Base-by-base conservation (phyloP, 2,888 invertebrate species). In the Oasisia sp. region DNA sequence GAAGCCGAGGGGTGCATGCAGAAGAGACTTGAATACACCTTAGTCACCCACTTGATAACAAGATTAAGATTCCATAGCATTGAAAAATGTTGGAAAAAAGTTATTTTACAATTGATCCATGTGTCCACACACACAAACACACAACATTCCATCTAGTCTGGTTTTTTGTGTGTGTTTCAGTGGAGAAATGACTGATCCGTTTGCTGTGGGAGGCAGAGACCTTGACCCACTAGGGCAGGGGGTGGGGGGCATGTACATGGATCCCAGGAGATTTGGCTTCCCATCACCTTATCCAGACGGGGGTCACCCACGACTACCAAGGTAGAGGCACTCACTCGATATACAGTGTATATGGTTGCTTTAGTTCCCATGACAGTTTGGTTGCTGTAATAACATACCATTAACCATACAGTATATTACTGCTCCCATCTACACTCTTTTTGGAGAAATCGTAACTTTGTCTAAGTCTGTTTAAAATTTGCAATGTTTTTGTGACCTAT, bases 191-290 rank as follows among this genome's bases (percentile, higher is more conserved):
- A 74, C 27, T 7, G 74, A 74, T 74, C 74, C 74, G 27, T 74
- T 74, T 19, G 74, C 74, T 74, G 74, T 74, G 14, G 74, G 74
- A 27, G 74, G 74, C 7, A 27, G 19, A 74, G 74, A 74, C 74
- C 14, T 74, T 19, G 74, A 74, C 74, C 74, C 74, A 19, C 74
- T 74, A 5, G 74, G 74, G 19, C 27, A 19, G 27, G 74, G 74
- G 27, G 7, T 27, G 27, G 74, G 74, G 27, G 74, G 74, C 19
- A 74, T 74, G 74, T 74, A 19, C 74, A 74, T 74, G 74, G 74
- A 74, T 74, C 74, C 74, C 74, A 74, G 74, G 74, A 74, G 74
- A 27, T 74, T 74, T 74, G 74, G 74, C 74, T 74, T 74, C 74
- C 74, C 74, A 19, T 74, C 74, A 14, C 5, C 27, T 19, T 74